phyloP scores from a whole-genome alignment of 1,140 invertebrate species.

The Lysiphlebus fabarum region DNA sequence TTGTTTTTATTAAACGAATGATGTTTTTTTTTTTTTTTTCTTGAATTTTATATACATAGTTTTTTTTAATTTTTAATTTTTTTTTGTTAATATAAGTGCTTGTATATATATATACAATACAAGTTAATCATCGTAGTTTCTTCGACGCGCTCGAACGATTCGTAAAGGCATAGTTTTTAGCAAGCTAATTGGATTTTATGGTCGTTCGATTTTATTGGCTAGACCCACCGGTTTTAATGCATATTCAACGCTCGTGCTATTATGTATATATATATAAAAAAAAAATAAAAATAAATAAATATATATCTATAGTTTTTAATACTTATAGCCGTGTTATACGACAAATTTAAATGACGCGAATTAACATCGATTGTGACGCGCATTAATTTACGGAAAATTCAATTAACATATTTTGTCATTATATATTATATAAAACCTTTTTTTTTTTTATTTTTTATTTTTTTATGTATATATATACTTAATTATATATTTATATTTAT shows the following conservation, averaged over 20 bases:
- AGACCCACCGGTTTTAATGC: slow-evolving; percentile 31
- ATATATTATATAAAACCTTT: no score
- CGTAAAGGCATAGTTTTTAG: slow-evolving; percentile 22
- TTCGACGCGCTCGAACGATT: slow-evolving; percentile 16
- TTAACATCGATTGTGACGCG: neutral
- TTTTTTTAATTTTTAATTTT: neutral
- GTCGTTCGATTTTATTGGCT: slow-evolving; percentile 50
- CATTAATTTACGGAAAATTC: neutral
- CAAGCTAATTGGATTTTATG: slow-evolving; percentile 54
- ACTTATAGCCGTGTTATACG: neutral
- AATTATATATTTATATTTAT: neutral
- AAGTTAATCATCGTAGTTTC: slow-evolving; percentile 20
- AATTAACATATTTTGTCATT: slow-evolving; percentile 3
- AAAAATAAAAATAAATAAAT: no score
- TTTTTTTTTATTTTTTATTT: slow-evolving; percentile 4
- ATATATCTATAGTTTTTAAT: slow-evolving; percentile 7
- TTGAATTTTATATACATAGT: no score
- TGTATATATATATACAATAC: slow-evolving; percentile 8
- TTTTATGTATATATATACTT: neutral
- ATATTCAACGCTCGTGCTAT: slow-evolving; percentile 41
- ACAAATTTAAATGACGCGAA: slow-evolving; percentile 1
- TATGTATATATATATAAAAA: slow-evolving; percentile 20
- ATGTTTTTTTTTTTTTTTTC: no score
- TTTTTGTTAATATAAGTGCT: neutral
- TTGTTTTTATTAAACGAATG: no score